These are phyloP conservation scores for Drosophila demipolita DNA, from an alignment of 2,888 invertebrate genomes.

Conservation along the genomic window DNA sequence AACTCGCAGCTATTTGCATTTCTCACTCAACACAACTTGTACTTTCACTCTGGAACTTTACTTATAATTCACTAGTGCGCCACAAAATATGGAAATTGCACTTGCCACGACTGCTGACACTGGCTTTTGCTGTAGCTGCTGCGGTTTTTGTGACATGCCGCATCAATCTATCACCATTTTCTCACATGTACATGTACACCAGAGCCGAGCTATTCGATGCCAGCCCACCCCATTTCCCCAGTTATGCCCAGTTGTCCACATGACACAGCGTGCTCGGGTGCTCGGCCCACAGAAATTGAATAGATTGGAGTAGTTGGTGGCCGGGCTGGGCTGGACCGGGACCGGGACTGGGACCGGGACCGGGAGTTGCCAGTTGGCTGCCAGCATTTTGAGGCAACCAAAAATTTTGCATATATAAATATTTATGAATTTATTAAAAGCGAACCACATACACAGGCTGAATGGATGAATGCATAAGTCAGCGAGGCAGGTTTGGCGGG, in stretches of 20 bases:
- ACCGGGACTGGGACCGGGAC: slow-evolving; percentile 22
- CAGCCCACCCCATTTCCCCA: slow-evolving; percentile 19
- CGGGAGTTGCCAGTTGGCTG: slow-evolving; percentile 54
- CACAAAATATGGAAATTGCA: slow-evolving; percentile 75
- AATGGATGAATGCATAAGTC: slow-evolving; percentile 80
- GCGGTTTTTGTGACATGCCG: slow-evolving; percentile 79
- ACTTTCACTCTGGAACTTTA: slow-evolving; percentile 54
- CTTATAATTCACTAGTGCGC: slow-evolving; percentile 50
- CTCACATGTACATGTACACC: slow-evolving; percentile 36
- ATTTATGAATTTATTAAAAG: slow-evolving; percentile 86
- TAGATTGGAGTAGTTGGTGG: slow-evolving; percentile 57
- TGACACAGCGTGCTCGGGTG: slow-evolving; percentile 18
- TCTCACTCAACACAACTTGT: slow-evolving; percentile 34
- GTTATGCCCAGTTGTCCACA: slow-evolving; percentile 5
- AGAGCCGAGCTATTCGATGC: slow-evolving; percentile 24
- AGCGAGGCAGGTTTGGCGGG: slow-evolving; percentile 55
- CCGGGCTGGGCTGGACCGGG: slow-evolving; percentile 20
- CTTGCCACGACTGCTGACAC: slow-evolving; percentile 36
- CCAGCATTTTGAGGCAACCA: slow-evolving; percentile 59
- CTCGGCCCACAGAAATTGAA: slow-evolving; percentile 62
- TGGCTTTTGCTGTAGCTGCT: slow-evolving; percentile 31
- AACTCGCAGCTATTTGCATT: slow-evolving; percentile 45
- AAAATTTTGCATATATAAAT: slow-evolving; percentile 84
- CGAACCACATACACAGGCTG: slow-evolving; percentile 65
- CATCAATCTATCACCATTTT: slow-evolving; percentile 79